Percentiles rank a stretch among this genome's conserved stretches.
These are phyloP conservation scores for Ormia ochracea DNA, from an alignment of 2,888 invertebrate genomes.

Conservation along the genomic window DNA sequence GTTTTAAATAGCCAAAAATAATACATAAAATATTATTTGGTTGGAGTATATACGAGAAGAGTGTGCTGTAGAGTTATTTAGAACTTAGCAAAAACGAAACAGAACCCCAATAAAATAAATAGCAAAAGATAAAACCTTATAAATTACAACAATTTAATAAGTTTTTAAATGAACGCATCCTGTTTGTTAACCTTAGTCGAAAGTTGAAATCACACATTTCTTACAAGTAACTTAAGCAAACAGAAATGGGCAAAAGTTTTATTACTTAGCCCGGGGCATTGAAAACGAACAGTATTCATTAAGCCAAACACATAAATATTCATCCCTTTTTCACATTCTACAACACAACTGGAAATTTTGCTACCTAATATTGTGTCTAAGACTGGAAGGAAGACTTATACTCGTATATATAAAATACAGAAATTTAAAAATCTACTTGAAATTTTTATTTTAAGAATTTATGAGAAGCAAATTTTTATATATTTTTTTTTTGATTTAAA, in stretches of 20 bases:
- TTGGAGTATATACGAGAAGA: not conserved
- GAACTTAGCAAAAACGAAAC: not conserved
- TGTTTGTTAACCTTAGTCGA: constrained; percentile 48
- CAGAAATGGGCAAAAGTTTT: constrained; percentile 21
- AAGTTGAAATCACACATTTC: constrained; percentile 50
- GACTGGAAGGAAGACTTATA: too few relatives aligned
- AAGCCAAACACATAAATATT: constrained; percentile 11
- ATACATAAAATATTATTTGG: constrained; percentile 14
- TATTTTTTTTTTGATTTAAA: too few relatives aligned
- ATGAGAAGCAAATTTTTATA: too few relatives aligned
- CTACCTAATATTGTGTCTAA: too few relatives aligned
- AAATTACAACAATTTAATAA: constrained; percentile 76
- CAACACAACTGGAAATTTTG: too few relatives aligned
- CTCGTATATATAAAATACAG: too few relatives aligned
- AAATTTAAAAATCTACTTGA: too few relatives aligned
- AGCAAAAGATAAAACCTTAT: constrained; percentile 72
- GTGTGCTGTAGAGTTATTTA: not conserved
- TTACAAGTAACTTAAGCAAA: constrained; percentile 13
- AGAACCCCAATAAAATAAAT: not conserved
- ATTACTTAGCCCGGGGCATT: constrained; percentile 13
- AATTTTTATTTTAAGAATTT: too few relatives aligned
- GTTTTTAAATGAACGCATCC: constrained; percentile 74
- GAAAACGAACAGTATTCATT: constrained; percentile 4
- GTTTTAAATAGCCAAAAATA: not conserved
- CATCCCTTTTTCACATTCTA: constrained; percentile 1